A percentile compares a stretch with the other conserved stretches of the same genome.
These are phyloP conservation scores for Micromesistius poutassou DNA, from an alignment of 2,797 vertebrate genomes.

Conservation along the genomic window DNA sequence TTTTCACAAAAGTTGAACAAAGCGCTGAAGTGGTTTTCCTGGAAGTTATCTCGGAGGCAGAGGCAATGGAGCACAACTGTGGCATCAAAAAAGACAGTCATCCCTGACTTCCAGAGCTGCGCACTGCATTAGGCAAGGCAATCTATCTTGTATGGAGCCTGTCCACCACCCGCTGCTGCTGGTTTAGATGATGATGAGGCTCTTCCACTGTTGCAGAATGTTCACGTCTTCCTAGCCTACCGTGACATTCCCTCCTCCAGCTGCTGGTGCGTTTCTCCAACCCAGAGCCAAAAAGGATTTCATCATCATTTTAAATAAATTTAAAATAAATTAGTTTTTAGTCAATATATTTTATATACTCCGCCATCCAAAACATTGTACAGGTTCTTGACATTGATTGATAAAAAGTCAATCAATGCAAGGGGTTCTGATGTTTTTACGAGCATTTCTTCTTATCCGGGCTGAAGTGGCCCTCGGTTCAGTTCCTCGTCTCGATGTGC, in stretches of 20 bases:
- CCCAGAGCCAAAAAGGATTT: neutral
- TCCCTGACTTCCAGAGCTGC: conserved; percentile 51
- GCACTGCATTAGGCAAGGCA: conserved; percentile 43
- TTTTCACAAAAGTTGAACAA: conserved; percentile 47
- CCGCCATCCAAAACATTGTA: neutral
- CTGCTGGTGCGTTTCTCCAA: neutral
- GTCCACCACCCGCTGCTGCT: too few species aligned
- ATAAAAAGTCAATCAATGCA: neutral
- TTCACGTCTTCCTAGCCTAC: neutral
- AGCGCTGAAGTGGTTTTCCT: conserved; percentile 49
- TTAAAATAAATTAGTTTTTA: neutral
- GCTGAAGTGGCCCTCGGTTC: neutral
- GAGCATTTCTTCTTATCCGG: too few species aligned
- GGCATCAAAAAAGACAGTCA: conserved; percentile 39
- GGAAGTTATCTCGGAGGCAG: conserved; percentile 41
- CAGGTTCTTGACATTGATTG: neutral
- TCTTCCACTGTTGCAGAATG: neutral
- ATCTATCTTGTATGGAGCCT: conserved; percentile 16
- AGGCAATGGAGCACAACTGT: conserved; percentile 47
- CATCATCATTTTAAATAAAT: neutral
- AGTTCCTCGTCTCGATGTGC: neutral
- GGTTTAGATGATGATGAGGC: too few species aligned
- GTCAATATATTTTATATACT: neutral
- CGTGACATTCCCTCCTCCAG: neutral
- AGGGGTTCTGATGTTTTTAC: neutral